A percentile compares a stretch with the other conserved stretches of the same genome.
Conservation (phyloP, 2,113 vertebrate species). For the Petaurus breviceps region DNA sequence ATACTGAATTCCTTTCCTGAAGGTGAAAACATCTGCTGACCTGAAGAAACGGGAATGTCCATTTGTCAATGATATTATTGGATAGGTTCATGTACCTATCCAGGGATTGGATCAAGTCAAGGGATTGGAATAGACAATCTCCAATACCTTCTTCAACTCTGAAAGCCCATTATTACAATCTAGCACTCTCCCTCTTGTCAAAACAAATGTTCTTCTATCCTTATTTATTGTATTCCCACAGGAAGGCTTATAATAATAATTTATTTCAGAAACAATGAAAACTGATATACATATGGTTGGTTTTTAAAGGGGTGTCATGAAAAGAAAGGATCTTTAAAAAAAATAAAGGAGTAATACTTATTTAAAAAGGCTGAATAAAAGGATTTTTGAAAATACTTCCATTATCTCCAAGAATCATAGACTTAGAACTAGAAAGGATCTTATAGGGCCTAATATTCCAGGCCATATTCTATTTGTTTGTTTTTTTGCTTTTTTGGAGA, state of each 20-base stretch:
- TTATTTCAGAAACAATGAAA: background rate
- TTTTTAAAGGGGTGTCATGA: background rate
- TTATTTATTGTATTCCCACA: background rate
- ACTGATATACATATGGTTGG: background rate
- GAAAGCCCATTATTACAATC: background rate
- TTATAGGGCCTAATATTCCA: background rate
- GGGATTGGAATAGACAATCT: background rate
- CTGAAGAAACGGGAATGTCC: background rate
- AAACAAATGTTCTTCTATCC: background rate
- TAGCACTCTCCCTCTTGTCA: background rate
- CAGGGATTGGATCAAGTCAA: no score
- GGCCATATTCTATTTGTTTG: background rate
- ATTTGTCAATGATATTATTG: background rate
- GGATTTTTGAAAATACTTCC: background rate
- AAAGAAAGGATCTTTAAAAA: background rate
- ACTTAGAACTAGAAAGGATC: background rate
- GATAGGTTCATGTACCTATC: no score
- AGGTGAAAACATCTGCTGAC: background rate
- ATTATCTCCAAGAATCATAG: background rate
- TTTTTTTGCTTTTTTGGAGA: no score
- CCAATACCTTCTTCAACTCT: background rate
- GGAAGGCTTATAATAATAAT: background rate
- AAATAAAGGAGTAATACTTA: background rate
- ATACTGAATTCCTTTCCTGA: background rate
- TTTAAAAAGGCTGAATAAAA: background rate